Percentiles rank a stretch among this genome's conserved stretches.
phyloP scores from a whole-genome alignment of 2,113 vertebrate species.

The Hymenochirus boettgeri region DNA sequence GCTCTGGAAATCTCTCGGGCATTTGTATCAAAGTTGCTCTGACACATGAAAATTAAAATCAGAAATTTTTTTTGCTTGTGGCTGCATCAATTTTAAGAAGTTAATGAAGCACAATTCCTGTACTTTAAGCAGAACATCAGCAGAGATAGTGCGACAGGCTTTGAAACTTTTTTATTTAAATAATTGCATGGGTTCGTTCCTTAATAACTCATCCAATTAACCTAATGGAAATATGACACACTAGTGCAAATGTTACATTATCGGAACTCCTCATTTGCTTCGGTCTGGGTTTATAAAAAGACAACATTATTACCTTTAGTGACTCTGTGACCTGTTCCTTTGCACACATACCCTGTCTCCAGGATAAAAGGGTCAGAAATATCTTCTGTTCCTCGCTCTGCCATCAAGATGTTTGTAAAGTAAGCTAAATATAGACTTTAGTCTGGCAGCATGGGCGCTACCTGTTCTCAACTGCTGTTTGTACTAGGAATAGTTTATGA shows the following conservation, averaged over 20 bases:
- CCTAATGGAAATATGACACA: slow-evolving; percentile 1
- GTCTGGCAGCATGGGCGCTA: too few species aligned
- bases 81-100: slow-evolving; percentile 29
- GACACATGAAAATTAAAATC: slow-evolving; percentile 37
- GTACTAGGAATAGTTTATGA: too few species aligned
- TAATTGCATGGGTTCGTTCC: slow-evolving; percentile 31
- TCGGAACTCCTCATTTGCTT: slow-evolving; percentile 12
- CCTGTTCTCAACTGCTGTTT: too few species aligned
- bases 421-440: too few species aligned
- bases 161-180: slow-evolving; percentile 36
- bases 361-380: too few species aligned
- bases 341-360: too few species aligned
- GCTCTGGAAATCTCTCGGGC: slow-evolving; percentile 20
- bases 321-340: too few species aligned
- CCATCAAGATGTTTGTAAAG: too few species aligned
- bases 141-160: slow-evolving; percentile 1
- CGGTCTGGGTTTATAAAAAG: too few species aligned
- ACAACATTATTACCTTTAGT: too few species aligned
- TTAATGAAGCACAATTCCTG: slow-evolving; percentile 33
- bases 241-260: slow-evolving; percentile 4
- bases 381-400: too few species aligned
- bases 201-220: slow-evolving; percentile 32
- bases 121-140: slow-evolving; percentile 25
- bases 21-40: slow-evolving; percentile 34
- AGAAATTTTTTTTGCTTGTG: slow-evolving; percentile 32